Base-by-base conservation (phyloP, 2,888 invertebrate genomes). In the Ectemnius continuus region DNA sequence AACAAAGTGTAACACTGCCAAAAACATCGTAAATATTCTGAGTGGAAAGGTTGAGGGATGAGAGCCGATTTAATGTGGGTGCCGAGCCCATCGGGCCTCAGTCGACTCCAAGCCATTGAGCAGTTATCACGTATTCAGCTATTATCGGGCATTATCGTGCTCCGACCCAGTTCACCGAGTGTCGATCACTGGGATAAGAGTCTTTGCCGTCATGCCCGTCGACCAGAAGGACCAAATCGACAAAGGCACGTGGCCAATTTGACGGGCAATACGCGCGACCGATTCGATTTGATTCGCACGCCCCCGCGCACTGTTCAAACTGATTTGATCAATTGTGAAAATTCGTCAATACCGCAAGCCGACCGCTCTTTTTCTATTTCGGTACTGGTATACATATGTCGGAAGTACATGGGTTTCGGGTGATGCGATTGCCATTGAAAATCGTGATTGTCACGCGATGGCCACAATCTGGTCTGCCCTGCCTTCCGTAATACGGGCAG, bases 271-370 rank as follows among this genome's bases (percentile, higher is more conserved):
- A 60, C 72, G 65, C 61, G 36, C 23, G 13, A 58, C 64, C 45
- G 67, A 36, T 48, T 64, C 68, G 61, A 77, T 75, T 76, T 62
- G 56, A 76, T 76, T 75, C 70, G 52, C 16, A 63, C 45, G 28
- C 36, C 36, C 36, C 36, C 36, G 36, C 36, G 36, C 5, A 6
- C 36, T 36, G 58, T 48, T 48, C 56, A 70, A 75, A 58, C 80
- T 70, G 72, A 69, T 64, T 65, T 68, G 68, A 73, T 78, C 75
- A 70, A 80, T 75, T 60, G 75, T 65, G 70, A 70, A 75, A 73
- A 76, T 80, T 67, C 72, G 65, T 11, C 71, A 16, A 14, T 52
- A 52, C 52, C 11, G 16, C 52, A 6, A 6, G 52, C 52, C n/a
- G 8, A 52, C 52, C 52, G 18, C 72, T 67, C 74, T 80, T 75